Conservation (phyloP, 2,888 invertebrate genomes). For the Catocala nupta region DNA sequence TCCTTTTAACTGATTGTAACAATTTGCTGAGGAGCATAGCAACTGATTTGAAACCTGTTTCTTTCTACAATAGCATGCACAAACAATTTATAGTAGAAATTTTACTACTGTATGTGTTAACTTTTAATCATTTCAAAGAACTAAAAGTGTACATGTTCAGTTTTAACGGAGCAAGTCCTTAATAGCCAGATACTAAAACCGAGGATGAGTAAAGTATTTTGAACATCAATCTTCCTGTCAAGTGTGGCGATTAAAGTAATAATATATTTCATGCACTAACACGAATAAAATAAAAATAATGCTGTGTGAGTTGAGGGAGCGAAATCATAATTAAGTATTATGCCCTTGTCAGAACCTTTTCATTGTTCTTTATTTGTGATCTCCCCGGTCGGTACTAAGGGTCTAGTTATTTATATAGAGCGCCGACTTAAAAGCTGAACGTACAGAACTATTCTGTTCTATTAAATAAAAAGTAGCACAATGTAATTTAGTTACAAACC, state of each 20-base stretch:
- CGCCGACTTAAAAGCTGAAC: no score
- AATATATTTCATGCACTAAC: conserved; percentile 1
- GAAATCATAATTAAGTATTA: neutral
- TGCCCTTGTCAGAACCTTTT: neutral
- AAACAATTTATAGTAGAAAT: neutral
- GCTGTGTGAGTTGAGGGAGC: neutral
- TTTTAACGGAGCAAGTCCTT: neutral
- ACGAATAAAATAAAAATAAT: neutral
- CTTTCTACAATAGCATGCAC: conserved; percentile 1
- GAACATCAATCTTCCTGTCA: conserved; percentile 1
- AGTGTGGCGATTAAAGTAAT: conserved; percentile 7
- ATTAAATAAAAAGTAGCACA: no score
- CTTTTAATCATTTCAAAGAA: neutral
- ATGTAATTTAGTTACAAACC: no score
- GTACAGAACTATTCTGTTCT: no score
- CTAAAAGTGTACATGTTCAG: neutral
- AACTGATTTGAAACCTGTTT: conserved; percentile 14
- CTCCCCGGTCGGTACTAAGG: no score
- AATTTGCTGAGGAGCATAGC: conserved; percentile 1
- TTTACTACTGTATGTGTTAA: neutral
- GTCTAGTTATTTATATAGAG: no score
- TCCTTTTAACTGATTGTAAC: conserved; percentile 13
- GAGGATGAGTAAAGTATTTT: neutral
- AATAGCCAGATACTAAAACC: neutral
- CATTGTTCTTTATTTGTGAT: neutral